These are phyloP conservation scores for Nesometra sesokonis DNA, from an alignment of 35 echinoderm and acorn worm genomes.

Conservation along the genomic window DNA sequence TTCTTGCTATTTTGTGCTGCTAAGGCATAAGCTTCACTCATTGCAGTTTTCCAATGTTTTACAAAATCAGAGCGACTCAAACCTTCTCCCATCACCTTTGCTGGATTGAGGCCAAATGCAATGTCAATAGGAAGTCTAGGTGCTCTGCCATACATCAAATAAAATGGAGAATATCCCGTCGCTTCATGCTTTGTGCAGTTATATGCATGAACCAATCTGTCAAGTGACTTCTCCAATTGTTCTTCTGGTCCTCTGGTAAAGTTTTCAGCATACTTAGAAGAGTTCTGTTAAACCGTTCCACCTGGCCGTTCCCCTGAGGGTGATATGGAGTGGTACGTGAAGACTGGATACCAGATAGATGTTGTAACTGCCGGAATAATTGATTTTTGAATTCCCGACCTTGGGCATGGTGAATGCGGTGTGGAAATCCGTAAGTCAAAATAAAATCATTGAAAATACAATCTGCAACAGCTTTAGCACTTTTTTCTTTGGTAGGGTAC, in stretches of 20 bases:
- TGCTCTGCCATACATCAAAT: slow-evolving; percentile 4
- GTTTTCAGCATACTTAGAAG: slow-evolving; percentile 32
- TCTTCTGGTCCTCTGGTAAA: slow-evolving; percentile 28
- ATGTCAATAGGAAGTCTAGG: background rate
- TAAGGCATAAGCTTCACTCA: slow-evolving; percentile 46
- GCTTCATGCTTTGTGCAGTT: slow-evolving; percentile 39
- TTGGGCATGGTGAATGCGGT: slow-evolving; percentile 31
- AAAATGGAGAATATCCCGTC: slow-evolving; percentile 43
- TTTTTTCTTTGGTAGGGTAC: slow-evolving; percentile 34
- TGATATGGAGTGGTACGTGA: slow-evolving; percentile 48
- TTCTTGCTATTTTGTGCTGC: background rate
- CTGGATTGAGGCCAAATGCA: slow-evolving; percentile 12
- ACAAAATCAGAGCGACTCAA: slow-evolving; percentile 28
- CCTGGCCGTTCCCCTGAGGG: slow-evolving; percentile 38
- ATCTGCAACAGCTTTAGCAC: slow-evolving; percentile 12
- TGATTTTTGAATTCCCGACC: slow-evolving; percentile 46
- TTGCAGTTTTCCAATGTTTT: slow-evolving; percentile 32
- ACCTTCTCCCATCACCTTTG: background rate
- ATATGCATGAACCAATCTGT: slow-evolving; percentile 53
- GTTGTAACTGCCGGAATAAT: slow-evolving; percentile 38
- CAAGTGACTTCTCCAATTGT: slow-evolving; percentile 40
- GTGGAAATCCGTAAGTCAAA: slow-evolving; percentile 40
- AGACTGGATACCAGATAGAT: slow-evolving; percentile 17
- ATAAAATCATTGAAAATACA: slow-evolving; percentile 46
- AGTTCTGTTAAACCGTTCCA: slow-evolving; percentile 46